phyloP scores from a whole-genome alignment of 1,140 invertebrate species.

The Diabrotica virgifera region DNA sequence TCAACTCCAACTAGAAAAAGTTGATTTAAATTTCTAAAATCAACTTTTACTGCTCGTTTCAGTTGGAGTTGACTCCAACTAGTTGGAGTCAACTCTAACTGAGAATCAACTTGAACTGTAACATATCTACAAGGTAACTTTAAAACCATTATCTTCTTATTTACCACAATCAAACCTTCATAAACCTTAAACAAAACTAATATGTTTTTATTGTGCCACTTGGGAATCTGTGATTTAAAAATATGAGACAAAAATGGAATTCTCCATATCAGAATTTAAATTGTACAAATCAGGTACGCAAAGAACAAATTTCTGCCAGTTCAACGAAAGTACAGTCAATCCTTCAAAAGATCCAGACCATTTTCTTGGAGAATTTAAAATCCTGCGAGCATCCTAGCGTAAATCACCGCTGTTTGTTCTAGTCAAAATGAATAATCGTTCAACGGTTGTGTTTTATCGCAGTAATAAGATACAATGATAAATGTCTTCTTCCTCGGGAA shows the following conservation, averaged over 20 bases:
- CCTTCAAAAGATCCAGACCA: constrained; percentile 6
- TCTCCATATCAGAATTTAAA: not conserved
- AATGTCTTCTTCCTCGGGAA: constrained; percentile 27
- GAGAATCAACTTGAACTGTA: too few species aligned
- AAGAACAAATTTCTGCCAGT: not conserved
- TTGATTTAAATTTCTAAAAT: too few species aligned
- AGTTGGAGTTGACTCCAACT: too few species aligned
- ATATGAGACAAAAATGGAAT: not conserved
- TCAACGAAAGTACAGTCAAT: constrained; percentile 7
- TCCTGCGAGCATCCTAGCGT: constrained; percentile 37
- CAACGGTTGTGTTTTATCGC: constrained; percentile 33
- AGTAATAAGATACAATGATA: constrained; percentile 40
- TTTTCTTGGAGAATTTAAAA: constrained; percentile 30
- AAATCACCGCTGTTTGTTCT: constrained; percentile 42
- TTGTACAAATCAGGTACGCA: not conserved
- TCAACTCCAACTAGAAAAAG: too few species aligned
- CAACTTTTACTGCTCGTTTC: too few species aligned
- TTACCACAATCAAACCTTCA: too few species aligned
- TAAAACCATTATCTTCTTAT: too few species aligned
- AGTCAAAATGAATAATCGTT: constrained; percentile 42
- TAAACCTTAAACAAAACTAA: too few species aligned
- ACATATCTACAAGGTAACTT: too few species aligned
- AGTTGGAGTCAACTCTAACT: too few species aligned
- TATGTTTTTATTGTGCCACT: too few species aligned
- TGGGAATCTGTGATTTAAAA: too few species aligned